phyloP scores from a whole-genome alignment of 2,888 invertebrate genomes.

The Platerodrilus igneus region DNA sequence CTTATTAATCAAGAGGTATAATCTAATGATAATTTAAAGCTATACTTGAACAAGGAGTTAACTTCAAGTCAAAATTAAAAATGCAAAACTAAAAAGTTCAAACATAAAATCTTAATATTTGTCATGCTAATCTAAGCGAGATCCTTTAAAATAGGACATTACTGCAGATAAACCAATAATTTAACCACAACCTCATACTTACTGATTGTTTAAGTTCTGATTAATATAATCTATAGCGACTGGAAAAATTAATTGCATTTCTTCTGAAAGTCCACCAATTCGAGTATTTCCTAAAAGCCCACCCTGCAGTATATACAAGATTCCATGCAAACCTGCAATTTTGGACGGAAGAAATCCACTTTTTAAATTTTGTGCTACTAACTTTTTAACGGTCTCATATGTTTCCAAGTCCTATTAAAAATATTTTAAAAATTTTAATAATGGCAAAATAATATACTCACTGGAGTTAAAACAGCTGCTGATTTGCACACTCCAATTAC shows the following conservation, averaged over 20 bases:
- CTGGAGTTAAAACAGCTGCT: conserved; percentile 60
- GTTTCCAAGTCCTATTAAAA: conserved; percentile 53
- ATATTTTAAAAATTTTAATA: conserved; percentile 4
- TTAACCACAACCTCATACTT: no score
- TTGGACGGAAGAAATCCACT: conserved; percentile 60
- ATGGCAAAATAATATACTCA: conserved; percentile 38
- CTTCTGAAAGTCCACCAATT: conserved; percentile 48
- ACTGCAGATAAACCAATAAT: no score
- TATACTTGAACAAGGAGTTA: no score
- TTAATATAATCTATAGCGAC: conserved; percentile 53
- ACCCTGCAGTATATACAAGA: conserved; percentile 63
- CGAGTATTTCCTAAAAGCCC: conserved; percentile 49
- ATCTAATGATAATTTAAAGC: no score
- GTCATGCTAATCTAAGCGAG: no score
- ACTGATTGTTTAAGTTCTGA: no score
- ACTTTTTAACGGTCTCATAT: conserved; percentile 57
- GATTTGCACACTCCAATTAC: conserved; percentile 65
- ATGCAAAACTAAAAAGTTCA: no score
- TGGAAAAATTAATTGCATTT: conserved; percentile 51
- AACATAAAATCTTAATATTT: no score
- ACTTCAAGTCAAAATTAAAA: no score
- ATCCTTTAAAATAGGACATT: no score
- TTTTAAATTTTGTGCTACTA: conserved; percentile 57
- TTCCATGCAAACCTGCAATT: conserved; percentile 61
- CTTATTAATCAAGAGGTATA: no score